A percentile compares a stretch with the other conserved stretches of the same genome.
These are phyloP conservation scores for Pipistrellus nathusii DNA, from an alignment of 2,797 vertebrate genomes.

Conservation along the genomic window DNA sequence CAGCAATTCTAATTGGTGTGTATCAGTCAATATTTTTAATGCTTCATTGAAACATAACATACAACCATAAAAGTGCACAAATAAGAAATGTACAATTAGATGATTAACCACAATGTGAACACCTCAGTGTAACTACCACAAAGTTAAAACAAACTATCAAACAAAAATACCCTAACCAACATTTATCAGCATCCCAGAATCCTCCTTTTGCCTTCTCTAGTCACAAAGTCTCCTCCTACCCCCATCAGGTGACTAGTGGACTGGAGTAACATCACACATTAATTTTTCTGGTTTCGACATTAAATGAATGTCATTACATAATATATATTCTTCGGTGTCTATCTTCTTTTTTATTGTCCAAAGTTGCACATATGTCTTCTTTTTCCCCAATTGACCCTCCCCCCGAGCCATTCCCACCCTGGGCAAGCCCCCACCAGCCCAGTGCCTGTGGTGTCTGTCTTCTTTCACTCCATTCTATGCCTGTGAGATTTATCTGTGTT, in stretches of 20 bases:
- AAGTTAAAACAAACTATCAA: conserved; percentile 4
- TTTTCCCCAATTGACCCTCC: too few species aligned
- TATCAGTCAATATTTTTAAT: background rate
- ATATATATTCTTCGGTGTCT: background rate
- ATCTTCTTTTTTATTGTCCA: too few species aligned
- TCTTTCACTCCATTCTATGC: background rate
- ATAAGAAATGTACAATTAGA: conserved; percentile 10
- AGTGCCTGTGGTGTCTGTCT: background rate
- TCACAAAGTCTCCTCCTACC: background rate
- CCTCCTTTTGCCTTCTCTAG: background rate
- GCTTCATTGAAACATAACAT: conserved; percentile 27
- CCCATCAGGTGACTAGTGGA: background rate
- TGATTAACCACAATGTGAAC: conserved; percentile 26
- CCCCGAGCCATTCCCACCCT: too few species aligned
- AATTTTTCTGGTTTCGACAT: conserved; percentile 20
- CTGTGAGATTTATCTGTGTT: background rate
- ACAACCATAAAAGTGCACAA: background rate
- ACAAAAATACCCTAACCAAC: background rate
- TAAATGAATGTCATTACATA: background rate
- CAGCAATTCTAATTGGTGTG: background rate
- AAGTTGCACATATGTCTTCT: too few species aligned
- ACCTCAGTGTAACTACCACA: background rate
- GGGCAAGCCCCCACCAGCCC: too few species aligned
- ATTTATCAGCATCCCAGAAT: conserved; percentile 10
- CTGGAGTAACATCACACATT: background rate